Percentiles rank a stretch among this genome's conserved stretches.
Conservation (phyloP, 2,797 vertebrate species). For the Stomatorhinus walkeri region DNA sequence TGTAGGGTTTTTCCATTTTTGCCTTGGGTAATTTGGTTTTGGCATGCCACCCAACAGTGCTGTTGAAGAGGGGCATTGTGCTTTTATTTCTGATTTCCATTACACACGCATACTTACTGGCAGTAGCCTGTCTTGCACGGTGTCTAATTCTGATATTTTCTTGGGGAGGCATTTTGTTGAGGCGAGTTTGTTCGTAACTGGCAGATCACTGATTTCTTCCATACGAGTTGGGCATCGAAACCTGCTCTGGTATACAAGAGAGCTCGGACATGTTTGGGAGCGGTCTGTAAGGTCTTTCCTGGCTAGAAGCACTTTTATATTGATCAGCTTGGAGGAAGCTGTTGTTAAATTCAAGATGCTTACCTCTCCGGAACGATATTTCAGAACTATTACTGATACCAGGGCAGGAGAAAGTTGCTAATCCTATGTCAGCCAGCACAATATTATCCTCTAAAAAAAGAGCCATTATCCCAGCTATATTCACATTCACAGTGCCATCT, state of each 20-base stretch:
- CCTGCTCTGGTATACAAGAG: background rate
- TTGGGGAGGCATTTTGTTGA: background rate
- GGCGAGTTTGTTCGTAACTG: background rate
- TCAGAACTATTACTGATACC: background rate
- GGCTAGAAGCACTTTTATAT: background rate
- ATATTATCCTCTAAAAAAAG: background rate
- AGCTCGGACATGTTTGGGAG: background rate
- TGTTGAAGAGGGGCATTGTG: background rate
- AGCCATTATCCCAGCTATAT: background rate
- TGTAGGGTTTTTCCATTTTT: slow-evolving; percentile 13
- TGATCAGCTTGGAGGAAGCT: background rate
- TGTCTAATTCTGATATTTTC: background rate
- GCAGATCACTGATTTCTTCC: background rate
- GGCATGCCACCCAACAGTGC: slow-evolving; percentile 19
- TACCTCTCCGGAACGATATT: background rate
- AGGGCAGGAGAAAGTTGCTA: background rate
- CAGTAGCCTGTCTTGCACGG: background rate
- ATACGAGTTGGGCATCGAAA: background rate
- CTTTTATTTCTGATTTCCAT: background rate
- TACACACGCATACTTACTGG: background rate
- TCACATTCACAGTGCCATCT: slow-evolving; percentile 48
- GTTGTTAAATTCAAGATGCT: background rate
- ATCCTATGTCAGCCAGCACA: slow-evolving; percentile 7
- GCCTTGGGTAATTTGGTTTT: background rate
- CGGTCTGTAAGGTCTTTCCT: background rate